phyloP scores from a whole-genome alignment of 1,140 invertebrate genomes.

The Marisa cornuarietis region DNA sequence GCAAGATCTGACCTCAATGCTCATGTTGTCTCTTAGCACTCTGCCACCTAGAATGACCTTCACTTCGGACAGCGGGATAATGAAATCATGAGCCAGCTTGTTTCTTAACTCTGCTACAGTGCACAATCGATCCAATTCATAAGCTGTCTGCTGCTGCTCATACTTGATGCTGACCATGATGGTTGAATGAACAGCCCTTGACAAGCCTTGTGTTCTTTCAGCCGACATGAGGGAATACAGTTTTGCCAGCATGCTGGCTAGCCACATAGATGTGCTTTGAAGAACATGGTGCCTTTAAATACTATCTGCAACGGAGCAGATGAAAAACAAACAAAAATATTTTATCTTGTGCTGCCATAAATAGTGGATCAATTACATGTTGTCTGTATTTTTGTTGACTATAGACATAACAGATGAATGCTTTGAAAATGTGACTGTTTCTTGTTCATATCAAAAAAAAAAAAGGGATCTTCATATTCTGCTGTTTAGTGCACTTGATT shows the following conservation, averaged over 20 bases:
- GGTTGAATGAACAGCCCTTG: conserved; percentile 1
- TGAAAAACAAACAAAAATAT: too few relatives aligned
- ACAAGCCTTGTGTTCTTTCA: not conserved
- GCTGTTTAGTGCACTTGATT: too few relatives aligned
- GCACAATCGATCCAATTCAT: conserved; percentile 65
- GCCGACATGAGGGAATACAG: conserved; percentile 4
- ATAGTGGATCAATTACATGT: too few relatives aligned
- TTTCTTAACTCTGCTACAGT: conserved; percentile 81
- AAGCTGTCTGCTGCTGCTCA: not conserved
- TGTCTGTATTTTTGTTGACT: too few relatives aligned
- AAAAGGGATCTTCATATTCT: too few relatives aligned
- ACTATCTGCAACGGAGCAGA: too few relatives aligned
- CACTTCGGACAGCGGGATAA: conserved; percentile 76
- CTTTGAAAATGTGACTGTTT: too few relatives aligned
- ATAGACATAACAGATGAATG: too few relatives aligned
- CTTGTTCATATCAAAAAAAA: too few relatives aligned
- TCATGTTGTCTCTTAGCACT: conserved; percentile 78
- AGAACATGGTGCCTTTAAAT: too few relatives aligned
- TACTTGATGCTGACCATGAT: conserved; percentile 16
- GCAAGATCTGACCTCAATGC: conserved; percentile 72
- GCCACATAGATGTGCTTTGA: too few relatives aligned
- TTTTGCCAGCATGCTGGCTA: not conserved
- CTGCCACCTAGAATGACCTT: conserved; percentile 89
- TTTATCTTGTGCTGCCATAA: too few relatives aligned
- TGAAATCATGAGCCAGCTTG: conserved; percentile 76